Base-by-base conservation (phyloP, 2,888 invertebrate species). In the Tetragonula carbonaria region DNA sequence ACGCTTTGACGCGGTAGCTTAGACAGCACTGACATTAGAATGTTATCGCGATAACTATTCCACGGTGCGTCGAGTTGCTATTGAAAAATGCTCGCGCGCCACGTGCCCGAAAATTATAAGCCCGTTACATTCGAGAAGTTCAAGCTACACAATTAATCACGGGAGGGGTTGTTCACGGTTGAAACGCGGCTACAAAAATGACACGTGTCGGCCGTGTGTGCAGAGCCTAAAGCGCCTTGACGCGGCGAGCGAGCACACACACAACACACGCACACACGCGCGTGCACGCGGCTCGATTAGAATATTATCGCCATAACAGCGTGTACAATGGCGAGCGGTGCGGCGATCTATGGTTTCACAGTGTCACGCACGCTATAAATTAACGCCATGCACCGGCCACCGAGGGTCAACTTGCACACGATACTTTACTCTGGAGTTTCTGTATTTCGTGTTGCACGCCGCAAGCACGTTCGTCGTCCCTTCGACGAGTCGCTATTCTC, bases 291-390 rank as follows among this genome's bases (percentile, higher is more conserved):
- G 16, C 51, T 55, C 80, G 78, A 88, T 88, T 88, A 88, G 82
- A 81, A 88, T 88, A 88, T 88, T 88, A 85, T 85, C 89, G 78
- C 82, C 82, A 81, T 81, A 85, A 74, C 66, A 68, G 51, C 74
- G 80, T 70, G 77, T 80, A 76, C 78, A 81, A 74, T 79, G 77
- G 83, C 76, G 89, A 85, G 85, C 82, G 85, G 80, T 76, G 80
- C 65, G 84, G 65, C 74, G 66, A 82, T 84, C 84, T 84, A 82
- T 77, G 74, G 79, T 83, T 80, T 82, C 83, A 57, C 74, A 59
- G 73, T 76, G 80, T 70, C 78, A 80, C 76, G n/a, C 73, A 23
- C 53, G 57, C 63, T 28, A 71, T 87, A 85, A 87, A 87, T 87
- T 87, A 87, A 85, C 77, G 85, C 72, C 83, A 82, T 51, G 53